Base-by-base conservation (phyloP, 2,888 invertebrate genomes). In the Magallana nippona region DNA sequence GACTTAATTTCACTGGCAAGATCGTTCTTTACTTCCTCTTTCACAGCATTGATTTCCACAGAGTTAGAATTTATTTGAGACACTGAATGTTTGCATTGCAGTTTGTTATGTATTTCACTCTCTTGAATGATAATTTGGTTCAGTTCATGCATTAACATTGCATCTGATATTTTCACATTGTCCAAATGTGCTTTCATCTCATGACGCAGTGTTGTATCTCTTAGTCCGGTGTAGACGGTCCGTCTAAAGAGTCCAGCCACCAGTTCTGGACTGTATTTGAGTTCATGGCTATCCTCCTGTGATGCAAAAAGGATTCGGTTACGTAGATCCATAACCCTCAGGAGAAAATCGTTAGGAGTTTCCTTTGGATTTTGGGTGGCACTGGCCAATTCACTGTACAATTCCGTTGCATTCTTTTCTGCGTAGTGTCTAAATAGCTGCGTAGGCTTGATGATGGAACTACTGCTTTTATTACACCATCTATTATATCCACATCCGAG, bases 301-400 rank as follows among this genome's bases (percentile, higher is more conserved):
- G 57, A 79, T 19, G 79, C 79, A 79, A 79, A 79, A 19, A 79
- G 15, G 15, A 79, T 79, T 56, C 56, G 17, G 19, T 79, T 79
- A 15, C 79, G 56, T 19, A 79, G 19, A 22, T 56, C 79, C 79
- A 79, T 79, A n/a, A 56, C 17, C 1, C 56, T 22, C 19, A 56
- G 17, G 1, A 56, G 55, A 11, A 56, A 55, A 44, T 44, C 44
- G 44, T 44, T 44, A 3, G 44, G 44, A 44, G 44, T 44, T 44
- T 44, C 44, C 44, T 44, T 44, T 44, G 44, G 44, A 44, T 44
- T 44, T 8, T 44, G 44, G 5, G 44, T 44, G 3, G 5, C 44
- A 44, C 44, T 44, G 8, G 44, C 8, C 44, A 8, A 44, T 44
- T 44, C 44, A 44, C 44, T 3, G 44, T 44, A 44, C 44, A 44